phyloP scores from a whole-genome alignment of 2,888 invertebrate species.

The Apantesis nais region DNA sequence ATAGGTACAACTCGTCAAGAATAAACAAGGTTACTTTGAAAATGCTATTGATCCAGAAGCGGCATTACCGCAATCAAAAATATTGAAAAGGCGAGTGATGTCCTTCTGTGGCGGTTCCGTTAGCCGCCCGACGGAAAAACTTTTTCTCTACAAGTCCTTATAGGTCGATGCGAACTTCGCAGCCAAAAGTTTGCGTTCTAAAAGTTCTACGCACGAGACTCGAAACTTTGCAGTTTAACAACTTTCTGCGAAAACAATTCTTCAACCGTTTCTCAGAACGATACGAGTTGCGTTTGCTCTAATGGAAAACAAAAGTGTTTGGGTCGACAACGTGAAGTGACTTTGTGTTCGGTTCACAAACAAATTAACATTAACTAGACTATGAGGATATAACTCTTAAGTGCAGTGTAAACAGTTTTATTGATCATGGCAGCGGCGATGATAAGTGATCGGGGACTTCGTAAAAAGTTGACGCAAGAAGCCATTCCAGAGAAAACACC shows the following conservation, averaged over 20 bases:
- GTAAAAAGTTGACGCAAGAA: conserved; percentile 81
- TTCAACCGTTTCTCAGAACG: conserved; percentile 37
- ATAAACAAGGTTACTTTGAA: conserved; percentile 1
- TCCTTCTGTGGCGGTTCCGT: conserved; percentile 47
- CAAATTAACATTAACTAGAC: conserved; percentile 26
- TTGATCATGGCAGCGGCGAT: conserved; percentile 85
- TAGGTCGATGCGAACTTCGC: conserved; percentile 72
- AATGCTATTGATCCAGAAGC: conserved; percentile 17
- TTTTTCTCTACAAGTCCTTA: conserved; percentile 65
- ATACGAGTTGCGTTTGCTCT: conserved; percentile 34
- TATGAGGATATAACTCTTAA: conserved; percentile 38
- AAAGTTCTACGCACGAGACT: conserved; percentile 74
- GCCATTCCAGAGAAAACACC: conserved; percentile 80
- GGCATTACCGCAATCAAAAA: conserved; percentile 26
- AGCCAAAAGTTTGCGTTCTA: conserved; percentile 74
- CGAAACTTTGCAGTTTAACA: conserved; percentile 67
- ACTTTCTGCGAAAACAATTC: conserved; percentile 73
- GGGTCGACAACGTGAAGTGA: conserved; percentile 32
- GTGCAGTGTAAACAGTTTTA: conserved; percentile 46
- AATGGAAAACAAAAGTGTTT: conserved; percentile 38
- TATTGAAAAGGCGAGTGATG: conserved; percentile 45
- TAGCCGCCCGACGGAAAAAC: conserved; percentile 62
- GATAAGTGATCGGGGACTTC: conserved; percentile 83
- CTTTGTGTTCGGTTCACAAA: conserved; percentile 32
- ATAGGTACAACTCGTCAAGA: not conserved